Conservation (phyloP, 2,113 vertebrate species). For the Caracal caracal region DNA sequence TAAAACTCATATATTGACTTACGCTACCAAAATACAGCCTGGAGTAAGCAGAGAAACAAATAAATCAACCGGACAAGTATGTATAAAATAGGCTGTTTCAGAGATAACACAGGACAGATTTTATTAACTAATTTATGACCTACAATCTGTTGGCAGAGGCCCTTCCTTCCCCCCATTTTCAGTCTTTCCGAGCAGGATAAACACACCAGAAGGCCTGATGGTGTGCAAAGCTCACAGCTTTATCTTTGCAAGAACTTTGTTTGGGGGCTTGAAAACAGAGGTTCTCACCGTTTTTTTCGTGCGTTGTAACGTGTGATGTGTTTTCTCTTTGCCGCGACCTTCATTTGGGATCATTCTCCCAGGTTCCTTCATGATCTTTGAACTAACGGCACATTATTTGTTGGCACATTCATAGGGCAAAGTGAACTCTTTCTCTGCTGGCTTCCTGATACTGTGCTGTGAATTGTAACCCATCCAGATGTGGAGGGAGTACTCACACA, state of each 20-base stretch:
- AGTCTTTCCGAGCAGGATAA: conserved; percentile 68
- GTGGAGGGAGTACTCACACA: not conserved
- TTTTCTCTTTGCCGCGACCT: conserved; percentile 27
- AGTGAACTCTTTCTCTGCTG: conserved; percentile 43
- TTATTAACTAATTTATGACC: conserved; percentile 74
- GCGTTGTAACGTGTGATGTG: not conserved
- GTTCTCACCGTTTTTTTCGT: conserved; percentile 45
- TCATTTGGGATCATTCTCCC: not conserved
- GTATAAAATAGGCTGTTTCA: conserved; percentile 55
- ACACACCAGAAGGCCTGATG: conserved; percentile 31
- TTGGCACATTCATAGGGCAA: not conserved
- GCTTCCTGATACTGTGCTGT: not conserved
- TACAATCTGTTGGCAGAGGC: conserved; percentile 43
- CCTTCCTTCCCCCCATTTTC: conserved; percentile 10
- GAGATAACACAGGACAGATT: conserved; percentile 64
- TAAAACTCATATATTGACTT: conserved; percentile 55
- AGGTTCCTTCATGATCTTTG: conserved; percentile 8
- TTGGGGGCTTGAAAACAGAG: conserved; percentile 52
- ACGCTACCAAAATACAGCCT: conserved; percentile 70
- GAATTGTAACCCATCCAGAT: not conserved
- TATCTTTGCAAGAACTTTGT: conserved; percentile 54
- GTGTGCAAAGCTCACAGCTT: conserved; percentile 56
- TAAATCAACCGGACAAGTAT: conserved; percentile 59
- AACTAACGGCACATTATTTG: conserved; percentile 55
- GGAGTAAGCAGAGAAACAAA: conserved; percentile 70